A percentile compares a stretch with the other conserved stretches of the same genome.
Evolutionary conservation across 2,888 invertebrate genomes (phyloP).

Genomic region (Bhutanitis thaidina): DNA sequence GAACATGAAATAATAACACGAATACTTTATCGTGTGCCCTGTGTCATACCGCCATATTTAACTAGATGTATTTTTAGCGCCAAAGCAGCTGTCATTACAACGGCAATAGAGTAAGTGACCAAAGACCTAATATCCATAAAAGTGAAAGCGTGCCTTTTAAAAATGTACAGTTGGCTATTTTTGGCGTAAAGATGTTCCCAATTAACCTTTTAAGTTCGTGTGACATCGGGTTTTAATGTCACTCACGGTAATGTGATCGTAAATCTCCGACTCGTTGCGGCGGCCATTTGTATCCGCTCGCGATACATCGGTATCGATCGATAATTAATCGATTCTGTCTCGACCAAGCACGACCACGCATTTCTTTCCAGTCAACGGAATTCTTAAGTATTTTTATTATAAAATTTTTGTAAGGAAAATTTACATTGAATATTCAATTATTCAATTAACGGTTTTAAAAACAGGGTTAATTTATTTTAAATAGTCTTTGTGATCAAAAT

Average conservation of each 20-base stretch:
- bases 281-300: conserved; percentile 43
- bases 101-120: not conserved
- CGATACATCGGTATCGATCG: conserved; percentile 45
- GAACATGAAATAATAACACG: too few relatives aligned
- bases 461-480: too few relatives aligned
- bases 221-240: conserved; percentile 51
- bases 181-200: conserved; percentile 48
- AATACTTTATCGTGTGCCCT: too few relatives aligned
- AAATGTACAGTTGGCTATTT: conserved; percentile 33
- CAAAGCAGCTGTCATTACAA: conserved; percentile 3
- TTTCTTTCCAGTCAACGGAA: conserved; percentile 21
- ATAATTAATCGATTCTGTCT: conserved; percentile 44
- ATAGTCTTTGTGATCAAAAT: too few relatives aligned
- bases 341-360: conserved; percentile 24
- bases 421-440: too few relatives aligned
- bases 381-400: not conserved
- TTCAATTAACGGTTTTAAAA: not conserved
- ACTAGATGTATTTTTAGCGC: conserved; percentile 4
- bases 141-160: not conserved
- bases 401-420: not conserved
- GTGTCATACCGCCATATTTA: not conserved
- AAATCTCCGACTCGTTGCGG: conserved; percentile 44
- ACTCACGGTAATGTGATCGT: conserved; percentile 52
- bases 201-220: conserved; percentile 61
- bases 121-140: not conserved